Percentiles rank a stretch among this genome's conserved stretches.
phyloP scores from a whole-genome alignment of 2,888 invertebrate species.

The Erebia palarica region DNA sequence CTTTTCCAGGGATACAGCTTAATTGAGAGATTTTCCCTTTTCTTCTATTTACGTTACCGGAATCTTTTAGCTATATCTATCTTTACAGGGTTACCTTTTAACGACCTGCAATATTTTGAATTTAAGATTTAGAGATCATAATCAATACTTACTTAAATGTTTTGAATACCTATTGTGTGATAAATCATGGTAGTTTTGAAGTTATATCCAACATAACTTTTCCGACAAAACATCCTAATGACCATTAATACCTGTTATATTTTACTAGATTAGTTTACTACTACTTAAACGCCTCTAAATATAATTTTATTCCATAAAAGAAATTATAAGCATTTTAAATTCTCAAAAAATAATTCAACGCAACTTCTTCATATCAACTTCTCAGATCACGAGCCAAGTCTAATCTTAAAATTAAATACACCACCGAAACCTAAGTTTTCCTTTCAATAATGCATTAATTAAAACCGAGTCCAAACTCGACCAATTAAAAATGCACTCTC shows the following conservation, averaged over 20 bases:
- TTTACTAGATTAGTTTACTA: too few species aligned
- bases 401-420: conserved; percentile 18
- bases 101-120: too few species aligned
- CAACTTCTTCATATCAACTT: background rate
- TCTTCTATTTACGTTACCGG: background rate
- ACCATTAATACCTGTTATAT: too few species aligned
- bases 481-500: conserved; percentile 48
- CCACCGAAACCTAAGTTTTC: conserved; percentile 23
- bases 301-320: too few species aligned
- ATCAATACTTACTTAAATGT: too few species aligned
- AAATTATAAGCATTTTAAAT: too few species aligned
- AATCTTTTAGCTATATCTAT: background rate
- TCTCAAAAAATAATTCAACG: background rate
- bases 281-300: too few species aligned
- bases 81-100: background rate
- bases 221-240: too few species aligned
- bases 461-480: conserved; percentile 42
- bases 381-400: background rate
- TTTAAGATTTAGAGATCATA: too few species aligned
- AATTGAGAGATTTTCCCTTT: conserved; percentile 22
- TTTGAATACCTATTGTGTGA: too few species aligned
- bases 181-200: too few species aligned
- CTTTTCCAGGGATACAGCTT: conserved; percentile 25
- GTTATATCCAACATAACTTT: too few species aligned
- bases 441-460: conserved; percentile 41